Conservation (phyloP, 1,140 invertebrate species). For the Mamestra configurata region DNA sequence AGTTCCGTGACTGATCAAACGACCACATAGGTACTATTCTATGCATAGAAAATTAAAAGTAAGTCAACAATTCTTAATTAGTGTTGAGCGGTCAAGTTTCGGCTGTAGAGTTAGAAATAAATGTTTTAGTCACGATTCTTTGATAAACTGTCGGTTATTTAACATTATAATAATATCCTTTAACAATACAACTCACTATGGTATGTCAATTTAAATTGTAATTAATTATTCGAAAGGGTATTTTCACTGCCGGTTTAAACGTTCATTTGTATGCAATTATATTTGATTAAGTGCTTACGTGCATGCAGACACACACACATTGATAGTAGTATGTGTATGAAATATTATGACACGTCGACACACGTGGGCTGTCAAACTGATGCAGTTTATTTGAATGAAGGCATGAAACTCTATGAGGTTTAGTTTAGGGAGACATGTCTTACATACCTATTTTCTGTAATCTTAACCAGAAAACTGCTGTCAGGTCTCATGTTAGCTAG, state of each 20-base stretch:
- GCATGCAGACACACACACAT: not conserved
- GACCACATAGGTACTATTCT: not conserved
- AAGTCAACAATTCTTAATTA: constrained; percentile 26
- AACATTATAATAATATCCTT: constrained; percentile 35
- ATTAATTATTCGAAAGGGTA: constrained; percentile 27
- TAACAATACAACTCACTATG: constrained; percentile 24
- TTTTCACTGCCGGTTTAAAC: constrained; percentile 33
- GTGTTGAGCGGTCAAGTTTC: not conserved
- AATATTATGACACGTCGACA: no score
- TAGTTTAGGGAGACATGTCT: no score
- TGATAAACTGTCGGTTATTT: constrained; percentile 10
- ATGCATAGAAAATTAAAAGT: not conserved
- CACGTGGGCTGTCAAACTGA: no score
- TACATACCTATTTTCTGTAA: no score
- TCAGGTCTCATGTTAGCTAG: no score
- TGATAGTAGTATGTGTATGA: no score
- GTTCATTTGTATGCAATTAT: constrained; percentile 33
- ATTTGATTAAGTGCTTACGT: constrained; percentile 28
- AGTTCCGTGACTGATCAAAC: not conserved
- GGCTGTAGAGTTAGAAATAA: not conserved
- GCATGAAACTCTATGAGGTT: no score
- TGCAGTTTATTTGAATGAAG: no score
- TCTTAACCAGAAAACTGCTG: no score
- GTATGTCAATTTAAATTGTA: constrained; percentile 35
- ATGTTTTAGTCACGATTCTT: constrained; percentile 23